These are phyloP conservation scores for Drosophila emarginata DNA, from an alignment of 2,888 invertebrate genomes.

Conservation along the genomic window DNA sequence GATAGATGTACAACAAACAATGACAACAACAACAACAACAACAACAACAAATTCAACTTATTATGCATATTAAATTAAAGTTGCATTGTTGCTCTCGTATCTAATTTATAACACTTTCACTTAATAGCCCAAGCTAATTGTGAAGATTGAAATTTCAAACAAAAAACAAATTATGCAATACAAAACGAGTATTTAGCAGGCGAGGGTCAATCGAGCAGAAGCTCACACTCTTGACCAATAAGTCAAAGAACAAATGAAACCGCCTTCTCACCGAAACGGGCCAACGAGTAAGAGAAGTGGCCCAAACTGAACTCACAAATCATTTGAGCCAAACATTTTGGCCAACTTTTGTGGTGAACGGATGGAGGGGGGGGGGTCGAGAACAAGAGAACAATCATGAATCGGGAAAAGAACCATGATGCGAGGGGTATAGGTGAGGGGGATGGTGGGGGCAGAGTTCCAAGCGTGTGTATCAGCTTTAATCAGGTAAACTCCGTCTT, in stretches of 20 bases:
- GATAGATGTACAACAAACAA: slow-evolving; percentile 1
- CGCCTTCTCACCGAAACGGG: neutral
- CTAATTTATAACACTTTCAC: slow-evolving; percentile 73
- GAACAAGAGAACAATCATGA: too few relatives aligned
- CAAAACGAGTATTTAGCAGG: slow-evolving; percentile 1
- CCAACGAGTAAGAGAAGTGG: neutral
- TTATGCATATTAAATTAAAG: slow-evolving; percentile 37
- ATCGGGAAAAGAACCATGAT: too few relatives aligned
- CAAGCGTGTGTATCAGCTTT: slow-evolving; percentile 28
- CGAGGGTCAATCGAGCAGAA: slow-evolving; percentile 2
- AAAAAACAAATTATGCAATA: slow-evolving; percentile 38
- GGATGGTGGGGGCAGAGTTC: neutral
- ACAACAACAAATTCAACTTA: slow-evolving; percentile 29
- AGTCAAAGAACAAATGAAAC: slow-evolving; percentile 3
- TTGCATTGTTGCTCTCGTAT: slow-evolving; percentile 30
- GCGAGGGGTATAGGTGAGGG: neutral
- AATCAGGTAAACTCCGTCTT: slow-evolving; percentile 37
- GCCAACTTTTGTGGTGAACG: neutral
- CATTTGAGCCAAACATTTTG: slow-evolving; percentile 26
- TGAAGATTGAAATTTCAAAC: slow-evolving; percentile 23
- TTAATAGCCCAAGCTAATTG: slow-evolving; percentile 61
- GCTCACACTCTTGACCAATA: neutral
- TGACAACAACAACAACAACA: neutral
- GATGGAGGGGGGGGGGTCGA: too few relatives aligned
- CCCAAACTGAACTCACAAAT: slow-evolving; percentile 50